Conservation (phyloP, 2,797 vertebrate genomes). For the Clarias platycephalus region DNA sequence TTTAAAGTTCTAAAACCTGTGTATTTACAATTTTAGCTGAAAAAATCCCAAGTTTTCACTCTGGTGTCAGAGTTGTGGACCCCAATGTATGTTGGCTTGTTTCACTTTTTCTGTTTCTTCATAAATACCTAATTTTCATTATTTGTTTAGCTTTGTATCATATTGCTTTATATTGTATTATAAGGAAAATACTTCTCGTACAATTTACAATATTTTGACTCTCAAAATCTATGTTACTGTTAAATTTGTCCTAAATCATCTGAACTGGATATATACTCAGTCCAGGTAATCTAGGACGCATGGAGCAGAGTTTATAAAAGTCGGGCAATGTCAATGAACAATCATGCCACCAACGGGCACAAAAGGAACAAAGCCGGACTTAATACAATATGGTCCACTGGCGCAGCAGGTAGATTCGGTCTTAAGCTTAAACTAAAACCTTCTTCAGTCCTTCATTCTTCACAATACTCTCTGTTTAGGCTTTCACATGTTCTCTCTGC, state of each 20-base stretch:
- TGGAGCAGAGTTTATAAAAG: background rate
- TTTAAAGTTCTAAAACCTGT: background rate
- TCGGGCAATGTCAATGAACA: background rate
- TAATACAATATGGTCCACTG: background rate
- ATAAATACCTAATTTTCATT: background rate
- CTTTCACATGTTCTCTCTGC: background rate
- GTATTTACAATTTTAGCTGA: background rate
- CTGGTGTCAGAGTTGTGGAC: background rate
- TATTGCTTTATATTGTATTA: background rate
- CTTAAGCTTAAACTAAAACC: background rate
- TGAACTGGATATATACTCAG: background rate
- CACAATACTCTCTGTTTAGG: background rate
- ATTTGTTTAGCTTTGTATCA: background rate
- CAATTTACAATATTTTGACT: background rate
- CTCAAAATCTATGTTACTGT: background rate
- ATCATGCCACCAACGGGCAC: background rate
- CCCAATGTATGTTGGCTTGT: background rate
- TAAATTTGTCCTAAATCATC: too few relatives aligned
- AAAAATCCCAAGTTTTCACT: background rate
- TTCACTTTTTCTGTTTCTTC: background rate
- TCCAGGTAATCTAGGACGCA: background rate
- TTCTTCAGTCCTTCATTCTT: background rate
- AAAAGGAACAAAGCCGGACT: background rate
- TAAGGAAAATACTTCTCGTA: background rate
- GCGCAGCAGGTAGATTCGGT: background rate